phyloP scores from a whole-genome alignment of 2,797 vertebrate genomes.

The Myripristis murdjan region DNA sequence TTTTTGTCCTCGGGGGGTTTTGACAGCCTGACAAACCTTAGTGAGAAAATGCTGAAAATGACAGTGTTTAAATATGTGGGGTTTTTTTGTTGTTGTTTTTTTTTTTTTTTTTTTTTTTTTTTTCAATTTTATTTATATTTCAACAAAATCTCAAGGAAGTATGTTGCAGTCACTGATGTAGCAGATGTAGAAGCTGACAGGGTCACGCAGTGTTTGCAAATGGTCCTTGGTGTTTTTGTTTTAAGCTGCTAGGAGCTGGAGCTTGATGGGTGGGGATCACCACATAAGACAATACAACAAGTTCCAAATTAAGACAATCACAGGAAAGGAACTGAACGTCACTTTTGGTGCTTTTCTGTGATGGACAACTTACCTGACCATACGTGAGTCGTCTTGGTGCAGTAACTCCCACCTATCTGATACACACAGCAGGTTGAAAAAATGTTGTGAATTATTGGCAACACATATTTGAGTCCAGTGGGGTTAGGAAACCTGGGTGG shows the following conservation, averaged over 20 bases:
- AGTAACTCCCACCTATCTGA: not conserved
- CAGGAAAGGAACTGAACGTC: constrained; percentile 65
- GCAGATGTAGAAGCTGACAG: not conserved
- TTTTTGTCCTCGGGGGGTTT: no score
- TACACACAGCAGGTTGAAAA: constrained; percentile 9
- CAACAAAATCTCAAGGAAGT: constrained; percentile 1
- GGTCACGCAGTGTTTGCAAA: constrained; percentile 3
- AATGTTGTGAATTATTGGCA: constrained; percentile 10
- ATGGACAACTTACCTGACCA: constrained; percentile 7
- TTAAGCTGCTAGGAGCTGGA: constrained; percentile 15
- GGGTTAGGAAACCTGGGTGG: constrained; percentile 18
- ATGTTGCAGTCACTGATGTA: not conserved
- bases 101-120: no score
- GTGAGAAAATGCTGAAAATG: no score
- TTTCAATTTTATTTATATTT: no score
- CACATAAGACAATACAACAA: constrained; percentile 35
- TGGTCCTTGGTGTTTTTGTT: constrained; percentile 40
- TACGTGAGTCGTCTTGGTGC: constrained; percentile 10
- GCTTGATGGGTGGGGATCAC: constrained; percentile 46
- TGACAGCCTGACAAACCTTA: no score
- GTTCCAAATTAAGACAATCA: constrained; percentile 47
- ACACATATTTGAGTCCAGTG: constrained; percentile 11
- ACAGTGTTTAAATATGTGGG: no score
- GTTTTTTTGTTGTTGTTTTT: no score
- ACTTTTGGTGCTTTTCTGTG: constrained; percentile 25